Evolutionary conservation across 2,113 vertebrate species (phyloP), one percentile per base, ranked within the genome.

Genomic region (Cephalophus harveyi): DNA sequence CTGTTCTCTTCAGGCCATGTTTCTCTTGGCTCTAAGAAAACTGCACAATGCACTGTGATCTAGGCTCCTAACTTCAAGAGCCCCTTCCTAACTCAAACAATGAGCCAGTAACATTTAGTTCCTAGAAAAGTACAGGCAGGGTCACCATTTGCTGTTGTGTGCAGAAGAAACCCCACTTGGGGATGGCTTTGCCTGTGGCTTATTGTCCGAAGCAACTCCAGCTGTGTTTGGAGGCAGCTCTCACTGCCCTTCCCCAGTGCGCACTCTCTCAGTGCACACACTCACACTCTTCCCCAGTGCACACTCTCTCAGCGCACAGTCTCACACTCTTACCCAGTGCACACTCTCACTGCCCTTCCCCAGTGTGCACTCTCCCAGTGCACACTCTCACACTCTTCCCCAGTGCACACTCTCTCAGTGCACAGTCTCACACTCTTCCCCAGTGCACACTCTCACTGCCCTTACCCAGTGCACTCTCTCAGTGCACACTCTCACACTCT

Each of bases 231-330:
- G 8, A 86, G 57, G 43, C 60, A 50, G 46, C 16, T 76, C 59
- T 87, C 16, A 1, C 5, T 7, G 25, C 16, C 60, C 59, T 36
- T 27, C 67, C 33, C 13, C 3, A 54, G 13, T 27, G 67, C 8
- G 79, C 1, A 76, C 43, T 14, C 19, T 62, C 60, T 67, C 33
- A 67, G 33, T 19, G 64, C 62, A 62, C 62, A 64, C 30, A 7
- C 6, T 62, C 59, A 30, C 60, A 62, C 59, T 60, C 59, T 14
- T 60, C 12, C 28, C 28, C 6, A 7, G 28, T 6, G 13, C 3
- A 2, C 62, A 60, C 12, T 60, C 27, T 60, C 40, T 43, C 46
- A 46, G 12, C 0, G 60, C 0, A 0, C 14, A 62, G 0, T 15
- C 59, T 57, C 52, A 55, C 17, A 54, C 52, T 54, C 52, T 54